These are phyloP conservation scores for Mixornis gularis DNA, from an alignment of 2,113 vertebrate genomes.

Conservation along the genomic window DNA sequence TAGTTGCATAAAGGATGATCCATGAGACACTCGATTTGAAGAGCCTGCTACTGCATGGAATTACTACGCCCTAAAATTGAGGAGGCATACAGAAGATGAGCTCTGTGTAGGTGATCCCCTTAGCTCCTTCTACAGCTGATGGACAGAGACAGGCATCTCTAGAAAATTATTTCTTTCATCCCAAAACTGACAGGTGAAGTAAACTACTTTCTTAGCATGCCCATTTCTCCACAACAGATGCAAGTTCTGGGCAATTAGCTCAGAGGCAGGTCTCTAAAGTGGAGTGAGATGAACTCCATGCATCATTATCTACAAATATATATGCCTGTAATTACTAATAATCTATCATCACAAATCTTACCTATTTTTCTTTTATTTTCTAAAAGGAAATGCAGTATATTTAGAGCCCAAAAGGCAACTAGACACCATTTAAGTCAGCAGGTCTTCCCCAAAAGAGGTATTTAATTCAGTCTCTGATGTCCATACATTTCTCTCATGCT, in stretches of 20 bases:
- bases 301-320: not conserved
- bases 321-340: not conserved
- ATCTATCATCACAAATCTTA: not conserved
- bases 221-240: not conserved
- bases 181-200: not conserved
- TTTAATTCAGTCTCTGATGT: not conserved
- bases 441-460: not conserved
- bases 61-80: not conserved
- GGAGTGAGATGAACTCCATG: not conserved
- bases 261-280: not conserved
- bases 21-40: not conserved
- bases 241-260: not conserved
- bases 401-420: not conserved
- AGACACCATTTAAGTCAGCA: not conserved
- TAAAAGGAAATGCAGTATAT: not conserved
- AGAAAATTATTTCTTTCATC: not conserved
- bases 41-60: not conserved
- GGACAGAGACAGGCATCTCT: not conserved
- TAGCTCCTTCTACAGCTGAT: not conserved
- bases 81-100: not conserved
- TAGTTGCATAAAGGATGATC: not conserved
- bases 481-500: not conserved
- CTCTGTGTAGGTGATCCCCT: not conserved
- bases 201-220: not conserved
- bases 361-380: not conserved